These are phyloP conservation scores for Alaudala cheleensis DNA, from an alignment of 2,113 vertebrate species.

Conservation along the genomic window DNA sequence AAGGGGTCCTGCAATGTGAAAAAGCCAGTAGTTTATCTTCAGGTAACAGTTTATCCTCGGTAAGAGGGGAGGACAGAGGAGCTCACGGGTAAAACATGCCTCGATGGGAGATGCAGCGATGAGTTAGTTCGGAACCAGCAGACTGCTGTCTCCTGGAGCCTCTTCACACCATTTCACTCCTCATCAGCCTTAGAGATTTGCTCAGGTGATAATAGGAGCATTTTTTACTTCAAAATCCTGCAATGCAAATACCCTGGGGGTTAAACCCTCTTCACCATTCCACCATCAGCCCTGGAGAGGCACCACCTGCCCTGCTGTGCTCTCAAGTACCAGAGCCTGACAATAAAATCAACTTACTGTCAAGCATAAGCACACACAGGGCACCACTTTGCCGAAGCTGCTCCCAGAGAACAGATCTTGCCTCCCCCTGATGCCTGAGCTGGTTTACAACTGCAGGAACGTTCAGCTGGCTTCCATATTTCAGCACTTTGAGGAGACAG, in stretches of 20 bases:
- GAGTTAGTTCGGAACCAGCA: background rate
- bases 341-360: background rate
- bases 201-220: background rate
- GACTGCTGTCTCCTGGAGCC: accelerated
- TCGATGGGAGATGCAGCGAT: accelerated
- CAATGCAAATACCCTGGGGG: background rate
- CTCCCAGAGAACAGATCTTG: background rate
- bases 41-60: background rate
- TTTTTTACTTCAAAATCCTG: background rate
- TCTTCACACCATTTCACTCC: background rate
- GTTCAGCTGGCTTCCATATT: background rate
- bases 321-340: background rate
- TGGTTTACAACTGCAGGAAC: background rate
- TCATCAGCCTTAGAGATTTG: background rate
- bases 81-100: background rate
- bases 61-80: background rate
- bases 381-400: background rate
- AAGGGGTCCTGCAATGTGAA: accelerated
- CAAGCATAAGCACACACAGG: accelerated
- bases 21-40: background rate
- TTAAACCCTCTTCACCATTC: background rate
- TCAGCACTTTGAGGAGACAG: background rate
- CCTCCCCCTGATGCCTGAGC: background rate
- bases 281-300: background rate
- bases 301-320: no score